Percentiles rank a stretch among this genome's conserved stretches.
Conservation (phyloP, 1,140 invertebrate genomes). For the Drosophila teissieri region DNA sequence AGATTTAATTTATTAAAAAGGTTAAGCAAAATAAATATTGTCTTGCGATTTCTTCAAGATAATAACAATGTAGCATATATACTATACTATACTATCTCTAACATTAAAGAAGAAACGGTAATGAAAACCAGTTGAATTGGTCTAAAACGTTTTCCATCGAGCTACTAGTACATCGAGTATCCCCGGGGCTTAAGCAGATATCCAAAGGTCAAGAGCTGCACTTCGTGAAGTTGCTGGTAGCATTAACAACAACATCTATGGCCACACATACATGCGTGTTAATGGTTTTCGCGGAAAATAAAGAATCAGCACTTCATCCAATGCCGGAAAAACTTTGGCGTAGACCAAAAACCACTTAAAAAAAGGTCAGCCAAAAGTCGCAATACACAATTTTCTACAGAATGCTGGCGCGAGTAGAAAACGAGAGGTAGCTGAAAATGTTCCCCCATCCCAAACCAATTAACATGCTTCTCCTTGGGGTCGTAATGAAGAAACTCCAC, state of each 20-base stretch:
- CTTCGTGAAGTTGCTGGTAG: conserved; percentile 51
- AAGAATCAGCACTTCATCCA: not conserved
- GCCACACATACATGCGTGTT: conserved; percentile 35
- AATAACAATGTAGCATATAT: no score
- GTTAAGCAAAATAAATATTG: not conserved
- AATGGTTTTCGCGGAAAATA: conserved; percentile 6
- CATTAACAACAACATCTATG: conserved; percentile 24
- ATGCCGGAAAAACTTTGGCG: conserved; percentile 54
- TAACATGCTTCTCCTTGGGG: conserved; percentile 14
- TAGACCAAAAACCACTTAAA: conserved; percentile 46
- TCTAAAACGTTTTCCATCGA: conserved; percentile 17
- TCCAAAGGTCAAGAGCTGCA: conserved; percentile 62
- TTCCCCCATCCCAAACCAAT: conserved; percentile 8
- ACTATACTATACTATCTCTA: not conserved
- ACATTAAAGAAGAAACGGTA: no score
- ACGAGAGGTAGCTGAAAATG: conserved; percentile 23
- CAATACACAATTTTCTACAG: not conserved
- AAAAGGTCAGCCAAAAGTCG: conserved; percentile 46
- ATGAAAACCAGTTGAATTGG: conserved; percentile 29
- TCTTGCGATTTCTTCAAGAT: no score
- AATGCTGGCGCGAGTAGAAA: conserved; percentile 4
- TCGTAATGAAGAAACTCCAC: conserved; percentile 7
- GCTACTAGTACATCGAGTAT: conserved; percentile 22
- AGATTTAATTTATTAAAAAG: not conserved
- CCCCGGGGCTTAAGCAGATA: not conserved